Evolutionary conservation across 2,888 invertebrate genomes (phyloP).

Genomic region (Minunthozetes semirufus): DNA sequence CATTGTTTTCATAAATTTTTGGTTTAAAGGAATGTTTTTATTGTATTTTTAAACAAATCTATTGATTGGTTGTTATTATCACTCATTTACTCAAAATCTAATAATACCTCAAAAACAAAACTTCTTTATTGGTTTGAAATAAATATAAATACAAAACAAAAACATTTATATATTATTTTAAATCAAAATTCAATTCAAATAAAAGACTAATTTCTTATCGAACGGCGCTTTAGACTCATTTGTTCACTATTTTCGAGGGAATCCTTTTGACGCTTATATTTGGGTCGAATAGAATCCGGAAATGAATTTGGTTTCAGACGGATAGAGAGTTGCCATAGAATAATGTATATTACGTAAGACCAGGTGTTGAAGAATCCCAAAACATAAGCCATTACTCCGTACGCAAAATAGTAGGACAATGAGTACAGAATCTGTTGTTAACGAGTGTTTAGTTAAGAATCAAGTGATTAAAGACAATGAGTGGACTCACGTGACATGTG

Average conservation of each 20-base stretch:
- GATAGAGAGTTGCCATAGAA: slow-evolving; percentile 39
- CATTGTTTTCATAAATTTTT: neutral
- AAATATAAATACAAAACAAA: too few species aligned
- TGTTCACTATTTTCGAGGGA: neutral
- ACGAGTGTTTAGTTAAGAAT: neutral
- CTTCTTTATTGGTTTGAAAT: too few species aligned
- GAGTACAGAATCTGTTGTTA: slow-evolving; percentile 12
- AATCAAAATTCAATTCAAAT: neutral
- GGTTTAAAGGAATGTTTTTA: too few species aligned
- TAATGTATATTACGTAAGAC: slow-evolving; percentile 39
- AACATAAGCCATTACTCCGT: slow-evolving; percentile 35
- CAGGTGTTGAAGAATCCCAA: slow-evolving; percentile 40
- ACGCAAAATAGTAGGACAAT: slow-evolving; percentile 23
- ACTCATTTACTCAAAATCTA: too few species aligned
- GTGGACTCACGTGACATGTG: slow-evolving; percentile 36
- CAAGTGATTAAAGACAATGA: neutral
- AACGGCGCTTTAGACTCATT: neutral
- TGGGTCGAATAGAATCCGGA: slow-evolving; percentile 24
- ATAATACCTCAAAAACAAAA: too few species aligned
- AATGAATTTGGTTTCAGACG: slow-evolving; percentile 35
- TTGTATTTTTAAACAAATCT: too few species aligned
- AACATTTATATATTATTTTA: too few species aligned
- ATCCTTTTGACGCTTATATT: slow-evolving; percentile 23
- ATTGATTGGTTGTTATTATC: too few species aligned
- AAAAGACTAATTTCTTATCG: neutral